Percentiles rank a stretch among this genome's conserved stretches.
phyloP scores from a whole-genome alignment of 2,888 invertebrate species.

The Clunio marinus region DNA sequence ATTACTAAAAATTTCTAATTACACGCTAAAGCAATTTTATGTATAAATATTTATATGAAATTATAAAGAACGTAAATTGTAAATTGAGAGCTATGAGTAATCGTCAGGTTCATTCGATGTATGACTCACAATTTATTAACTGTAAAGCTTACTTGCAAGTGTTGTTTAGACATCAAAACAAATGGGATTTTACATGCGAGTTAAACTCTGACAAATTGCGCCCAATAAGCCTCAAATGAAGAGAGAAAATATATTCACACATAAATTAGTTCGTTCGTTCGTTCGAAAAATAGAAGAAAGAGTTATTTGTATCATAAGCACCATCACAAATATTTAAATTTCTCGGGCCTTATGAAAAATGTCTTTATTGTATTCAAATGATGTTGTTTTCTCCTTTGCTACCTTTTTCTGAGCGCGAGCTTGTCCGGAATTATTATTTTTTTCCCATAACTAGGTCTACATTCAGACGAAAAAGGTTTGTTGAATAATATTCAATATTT shows the following conservation, averaged over 20 bases:
- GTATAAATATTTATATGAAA: no score
- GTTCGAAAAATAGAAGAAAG: conserved; percentile 1
- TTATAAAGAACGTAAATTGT: no score
- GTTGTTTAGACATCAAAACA: conserved; percentile 11
- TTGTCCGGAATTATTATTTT: no score
- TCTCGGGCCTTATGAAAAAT: conserved; percentile 28
- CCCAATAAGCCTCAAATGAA: conserved; percentile 21
- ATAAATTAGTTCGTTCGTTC: conserved; percentile 21
- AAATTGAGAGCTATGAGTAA: background rate
- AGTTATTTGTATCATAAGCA: conserved; percentile 25
- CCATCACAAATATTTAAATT: conserved; percentile 6
- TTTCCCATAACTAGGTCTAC: no score
- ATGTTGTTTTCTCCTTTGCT: conserved; percentile 8
- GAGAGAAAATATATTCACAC: conserved; percentile 25
- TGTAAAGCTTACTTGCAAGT: background rate
- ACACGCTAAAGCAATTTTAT: no score
- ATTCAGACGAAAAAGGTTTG: no score
- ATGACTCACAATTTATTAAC: conserved; percentile 5
- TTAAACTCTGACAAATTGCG: conserved; percentile 13
- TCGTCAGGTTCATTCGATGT: background rate
- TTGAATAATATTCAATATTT: no score
- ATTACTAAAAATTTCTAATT: no score
- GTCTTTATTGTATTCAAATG: conserved; percentile 39
- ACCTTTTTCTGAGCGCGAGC: no score
- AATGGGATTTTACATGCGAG: conserved; percentile 22